phyloP scores from a whole-genome alignment of 2,113 vertebrate species.

The Shinisaurus crocodilurus region DNA sequence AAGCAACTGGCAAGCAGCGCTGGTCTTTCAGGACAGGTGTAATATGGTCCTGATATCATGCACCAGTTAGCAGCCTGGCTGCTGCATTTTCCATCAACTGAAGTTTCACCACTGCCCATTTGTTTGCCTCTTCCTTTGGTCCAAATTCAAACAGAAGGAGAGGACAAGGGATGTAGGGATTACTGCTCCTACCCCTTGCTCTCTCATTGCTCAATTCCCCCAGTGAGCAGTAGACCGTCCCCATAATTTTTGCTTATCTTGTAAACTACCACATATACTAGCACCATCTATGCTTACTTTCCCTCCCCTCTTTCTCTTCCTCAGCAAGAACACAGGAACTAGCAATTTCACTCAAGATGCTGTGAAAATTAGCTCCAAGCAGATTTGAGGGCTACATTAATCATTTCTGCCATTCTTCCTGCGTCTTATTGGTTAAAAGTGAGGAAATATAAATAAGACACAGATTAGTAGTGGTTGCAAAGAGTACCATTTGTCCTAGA shows the following conservation, averaged over 20 bases:
- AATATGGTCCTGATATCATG: too few relatives aligned
- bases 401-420: background rate
- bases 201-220: background rate
- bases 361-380: background rate
- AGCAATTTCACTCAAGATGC: slow-evolving; percentile 8
- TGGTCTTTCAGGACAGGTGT: too few relatives aligned
- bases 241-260: background rate
- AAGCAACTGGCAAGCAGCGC: too few relatives aligned
- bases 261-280: background rate
- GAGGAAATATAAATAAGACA: slow-evolving; percentile 34
- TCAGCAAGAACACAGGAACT: background rate
- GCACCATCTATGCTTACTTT: background rate
- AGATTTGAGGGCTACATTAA: background rate
- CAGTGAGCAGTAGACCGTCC: background rate
- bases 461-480: slow-evolving; percentile 50
- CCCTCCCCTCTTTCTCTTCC: background rate
- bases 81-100: background rate
- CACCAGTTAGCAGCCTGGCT: too few relatives aligned
- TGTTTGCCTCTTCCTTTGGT: background rate
- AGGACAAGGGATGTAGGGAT: background rate
- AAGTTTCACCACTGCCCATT: background rate
- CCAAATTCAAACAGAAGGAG: background rate
- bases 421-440: background rate
- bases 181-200: background rate
- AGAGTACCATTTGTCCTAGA: slow-evolving; percentile 26